These are phyloP conservation scores for Scelioninae gen. 1 DNA, from an alignment of 2,888 invertebrate species.

Conservation along the genomic window DNA sequence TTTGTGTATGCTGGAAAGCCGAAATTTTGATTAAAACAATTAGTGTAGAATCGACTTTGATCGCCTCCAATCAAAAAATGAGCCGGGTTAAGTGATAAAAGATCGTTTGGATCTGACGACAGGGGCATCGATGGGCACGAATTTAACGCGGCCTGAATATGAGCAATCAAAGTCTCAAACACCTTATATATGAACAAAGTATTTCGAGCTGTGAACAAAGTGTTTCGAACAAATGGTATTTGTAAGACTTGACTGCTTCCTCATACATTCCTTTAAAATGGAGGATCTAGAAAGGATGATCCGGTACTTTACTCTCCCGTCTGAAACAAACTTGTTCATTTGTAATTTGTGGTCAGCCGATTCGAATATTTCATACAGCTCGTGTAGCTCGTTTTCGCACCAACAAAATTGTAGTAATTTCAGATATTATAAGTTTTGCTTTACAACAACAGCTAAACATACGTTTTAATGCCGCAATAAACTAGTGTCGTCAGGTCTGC, in stretches of 20 bases:
- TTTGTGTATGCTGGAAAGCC: conserved; percentile 11
- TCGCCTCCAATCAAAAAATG: conserved; percentile 14
- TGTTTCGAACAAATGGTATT: background rate
- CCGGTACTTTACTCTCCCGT: background rate
- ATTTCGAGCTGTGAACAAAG: background rate
- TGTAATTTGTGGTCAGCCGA: background rate
- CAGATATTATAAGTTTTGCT: background rate
- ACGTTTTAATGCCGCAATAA: conserved; percentile 32
- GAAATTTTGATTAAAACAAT: conserved; percentile 5
- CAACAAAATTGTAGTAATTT: background rate
- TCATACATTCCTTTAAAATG: background rate
- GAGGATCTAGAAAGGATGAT: background rate
- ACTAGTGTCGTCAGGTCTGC: conserved; percentile 63
- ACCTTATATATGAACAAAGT: background rate
- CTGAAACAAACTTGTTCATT: conserved; percentile 5
- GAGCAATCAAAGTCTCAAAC: background rate
- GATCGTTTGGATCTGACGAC: background rate
- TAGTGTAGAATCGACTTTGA: conserved; percentile 15
- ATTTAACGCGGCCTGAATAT: background rate
- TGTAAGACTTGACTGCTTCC: background rate
- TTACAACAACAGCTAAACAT: conserved; percentile 1
- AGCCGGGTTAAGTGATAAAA: background rate
- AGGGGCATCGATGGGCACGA: background rate
- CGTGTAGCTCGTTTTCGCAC: background rate
- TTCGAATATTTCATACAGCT: conserved; percentile 1